A percentile compares a stretch with the other conserved stretches of the same genome.
Evolutionary conservation across 2,797 vertebrate species (phyloP).

Genomic region (Lacerta bilineata): DNA sequence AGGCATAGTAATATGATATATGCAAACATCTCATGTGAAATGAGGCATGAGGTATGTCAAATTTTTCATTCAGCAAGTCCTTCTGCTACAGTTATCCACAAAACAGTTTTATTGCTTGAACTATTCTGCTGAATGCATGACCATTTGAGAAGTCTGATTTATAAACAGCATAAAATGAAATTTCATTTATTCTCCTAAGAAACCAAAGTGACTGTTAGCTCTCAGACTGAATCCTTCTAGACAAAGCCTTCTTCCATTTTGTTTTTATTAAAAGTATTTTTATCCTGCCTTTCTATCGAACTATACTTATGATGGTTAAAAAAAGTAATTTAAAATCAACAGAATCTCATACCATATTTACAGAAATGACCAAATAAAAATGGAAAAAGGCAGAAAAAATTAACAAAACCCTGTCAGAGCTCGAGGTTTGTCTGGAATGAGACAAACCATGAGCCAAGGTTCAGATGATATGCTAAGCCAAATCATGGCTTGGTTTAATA

Average conservation of each 20-base stretch:
- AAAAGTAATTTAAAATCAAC: background rate
- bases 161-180: constrained; percentile 35
- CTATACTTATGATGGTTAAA: background rate
- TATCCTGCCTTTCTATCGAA: background rate
- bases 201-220: constrained; percentile 19
- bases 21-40: constrained; percentile 13
- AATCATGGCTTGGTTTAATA: too few relatives aligned
- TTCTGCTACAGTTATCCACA: constrained; percentile 3
- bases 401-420: too few relatives aligned
- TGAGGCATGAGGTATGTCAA: constrained; percentile 20
- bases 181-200: constrained; percentile 4
- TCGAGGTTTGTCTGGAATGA: too few relatives aligned
- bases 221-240: background rate
- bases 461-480: too few relatives aligned
- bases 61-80: constrained; percentile 27
- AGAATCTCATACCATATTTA: background rate
- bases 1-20: constrained; percentile 20
- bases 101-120: constrained; percentile 40
- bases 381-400: background rate
- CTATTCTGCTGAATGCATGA: constrained; percentile 20
- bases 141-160: constrained; percentile 36
- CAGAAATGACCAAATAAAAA: background rate
- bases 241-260: background rate
- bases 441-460: too few relatives aligned
- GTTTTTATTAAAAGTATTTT: constrained; percentile 11